Evolutionary conservation across 1,140 invertebrate species (phyloP), one percentile per base, ranked within the genome.

Genomic region (Piezodorus guildinii): DNA sequence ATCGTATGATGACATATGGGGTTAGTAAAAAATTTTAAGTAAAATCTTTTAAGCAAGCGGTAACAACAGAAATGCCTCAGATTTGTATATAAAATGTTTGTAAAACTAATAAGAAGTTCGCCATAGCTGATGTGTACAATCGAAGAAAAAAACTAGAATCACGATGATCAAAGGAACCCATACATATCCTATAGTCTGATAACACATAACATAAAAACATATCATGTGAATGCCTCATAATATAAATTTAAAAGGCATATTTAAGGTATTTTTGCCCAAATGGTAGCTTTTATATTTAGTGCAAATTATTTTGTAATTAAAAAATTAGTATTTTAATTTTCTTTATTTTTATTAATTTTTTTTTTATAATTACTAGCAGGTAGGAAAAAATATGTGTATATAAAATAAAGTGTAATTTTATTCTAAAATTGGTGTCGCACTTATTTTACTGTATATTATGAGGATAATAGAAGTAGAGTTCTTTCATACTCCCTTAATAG

Each of bases 391-490:
- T 4, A 56, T 56, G n/a, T 56, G 52, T 56, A 56, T 25, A 56
- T 56, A 56, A 56, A 25, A 49, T 49, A 19, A 49, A 49, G 46
- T 49, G 46, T 49, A 49, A 21, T 56, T 56, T 56, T 56, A 56
- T 23, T 56, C 17, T 56, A 56, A 56, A 56, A 56, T 56, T 56
- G 52, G 23, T 56, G 52, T 56, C 23, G 52, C 52, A 56, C 52
- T 56, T 23, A 16, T 56, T 25, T 56, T 25, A 23, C 6, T 56
- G 23, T 23, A 56, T 56, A 25, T 23, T 25, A 23, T 15, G 23
- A 25, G 23, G 23, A 56, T 25, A 10, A 23, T 49, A 49, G 46
- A 16, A 23, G 17, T 56, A 23, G 23, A 56, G 9, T 56, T 23
- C 19, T 56, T 56, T 23, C 23, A 56, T 23, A 23, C 14, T 56